Conservation (phyloP, 2,888 invertebrate genomes). For the Liopterus haemorrhoidalis region DNA sequence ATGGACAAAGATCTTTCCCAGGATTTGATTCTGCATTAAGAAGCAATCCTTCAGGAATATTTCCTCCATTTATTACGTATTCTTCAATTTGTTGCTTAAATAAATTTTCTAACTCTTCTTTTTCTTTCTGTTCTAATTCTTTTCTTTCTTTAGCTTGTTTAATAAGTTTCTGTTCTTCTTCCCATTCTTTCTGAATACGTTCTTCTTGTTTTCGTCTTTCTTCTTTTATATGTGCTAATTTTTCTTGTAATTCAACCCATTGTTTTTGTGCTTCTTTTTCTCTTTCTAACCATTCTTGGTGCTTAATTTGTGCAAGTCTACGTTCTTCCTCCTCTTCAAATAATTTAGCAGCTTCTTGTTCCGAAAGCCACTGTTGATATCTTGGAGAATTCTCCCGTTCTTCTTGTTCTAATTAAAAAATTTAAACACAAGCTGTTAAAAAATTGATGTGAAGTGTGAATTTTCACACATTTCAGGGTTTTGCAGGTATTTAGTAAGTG, state of each 20-base stretch:
- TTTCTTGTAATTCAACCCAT: constrained; percentile 58
- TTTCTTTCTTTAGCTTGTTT: constrained; percentile 53
- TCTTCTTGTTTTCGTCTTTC: constrained; percentile 57
- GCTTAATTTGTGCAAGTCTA: constrained; percentile 50
- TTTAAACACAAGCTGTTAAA: too few species aligned
- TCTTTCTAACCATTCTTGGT: constrained; percentile 61
- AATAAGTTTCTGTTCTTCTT: constrained; percentile 55
- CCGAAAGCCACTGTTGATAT: constrained; percentile 50
- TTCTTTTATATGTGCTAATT: constrained; percentile 51
- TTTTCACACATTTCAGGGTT: too few species aligned
- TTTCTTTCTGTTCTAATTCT: constrained; percentile 52
- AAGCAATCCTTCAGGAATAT: constrained; percentile 60
- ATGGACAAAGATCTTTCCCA: constrained; percentile 66
- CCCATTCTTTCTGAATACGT: constrained; percentile 60
- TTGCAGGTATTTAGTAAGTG: too few species aligned
- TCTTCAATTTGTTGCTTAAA: constrained; percentile 51
- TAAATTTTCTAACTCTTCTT: constrained; percentile 45
- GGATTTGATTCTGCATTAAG: constrained; percentile 63
- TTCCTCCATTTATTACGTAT: constrained; percentile 52
- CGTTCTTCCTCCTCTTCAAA: constrained; percentile 53
- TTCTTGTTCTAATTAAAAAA: constrained; percentile 42
- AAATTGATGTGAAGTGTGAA: too few species aligned
- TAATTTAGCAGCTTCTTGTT: constrained; percentile 51
- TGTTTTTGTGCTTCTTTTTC: constrained; percentile 60
- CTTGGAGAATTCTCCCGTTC: constrained; percentile 44